Evolutionary conservation across 2,113 vertebrate genomes (phyloP).

Genomic region (Globicephala melas): DNA sequence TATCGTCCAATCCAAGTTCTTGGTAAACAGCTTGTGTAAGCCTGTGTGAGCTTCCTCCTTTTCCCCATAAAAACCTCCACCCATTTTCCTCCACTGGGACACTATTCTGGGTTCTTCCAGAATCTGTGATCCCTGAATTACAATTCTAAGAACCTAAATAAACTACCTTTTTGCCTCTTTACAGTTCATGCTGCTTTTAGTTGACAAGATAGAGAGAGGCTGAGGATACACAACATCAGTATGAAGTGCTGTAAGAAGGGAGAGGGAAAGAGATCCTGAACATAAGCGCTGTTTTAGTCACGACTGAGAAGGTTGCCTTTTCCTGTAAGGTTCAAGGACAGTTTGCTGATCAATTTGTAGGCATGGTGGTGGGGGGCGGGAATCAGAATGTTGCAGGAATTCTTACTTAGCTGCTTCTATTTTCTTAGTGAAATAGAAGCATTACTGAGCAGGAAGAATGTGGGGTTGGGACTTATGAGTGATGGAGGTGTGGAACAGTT

Average conservation of each 20-base stretch:
- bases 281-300: not conserved
- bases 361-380: not conserved
- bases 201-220: not conserved
- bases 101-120: not conserved
- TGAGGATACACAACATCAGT: not conserved
- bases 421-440: slow-evolving; percentile 5
- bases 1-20: not conserved
- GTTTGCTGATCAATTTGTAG: not conserved
- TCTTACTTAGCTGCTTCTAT: not conserved
- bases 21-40: not conserved
- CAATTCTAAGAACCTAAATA: not conserved
- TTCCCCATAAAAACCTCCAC: not conserved
- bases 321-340: not conserved
- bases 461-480: not conserved
- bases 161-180: not conserved
- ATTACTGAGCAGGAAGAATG: not conserved
- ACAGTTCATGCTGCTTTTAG: not conserved
- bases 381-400: not conserved
- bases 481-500: not conserved
- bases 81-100: not conserved
- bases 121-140: not conserved
- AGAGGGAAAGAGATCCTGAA: not conserved
- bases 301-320: not conserved
- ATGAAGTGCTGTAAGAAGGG: not conserved
- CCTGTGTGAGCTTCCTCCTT: not conserved